Conservation (phyloP, 37 sponge, comb jelly and placozoan genomes). For the Haliclona indistincta region DNA sequence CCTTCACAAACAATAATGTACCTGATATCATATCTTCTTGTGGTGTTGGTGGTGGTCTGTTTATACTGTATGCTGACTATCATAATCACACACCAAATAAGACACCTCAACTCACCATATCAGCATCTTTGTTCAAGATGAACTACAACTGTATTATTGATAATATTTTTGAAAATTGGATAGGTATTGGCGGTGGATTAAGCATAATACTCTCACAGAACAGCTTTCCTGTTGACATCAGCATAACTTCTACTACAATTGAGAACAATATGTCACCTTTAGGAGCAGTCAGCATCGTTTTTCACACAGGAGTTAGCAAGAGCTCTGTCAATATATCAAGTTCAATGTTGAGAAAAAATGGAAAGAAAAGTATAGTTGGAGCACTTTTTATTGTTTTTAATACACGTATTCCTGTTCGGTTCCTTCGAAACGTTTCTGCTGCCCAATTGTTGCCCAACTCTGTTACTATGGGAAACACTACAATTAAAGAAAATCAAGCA, state of each 20-base stretch:
- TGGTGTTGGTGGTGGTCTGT: constrained; percentile 47
- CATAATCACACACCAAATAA: background rate
- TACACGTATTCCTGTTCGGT: background rate
- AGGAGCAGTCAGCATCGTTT: background rate
- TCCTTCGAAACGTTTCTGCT: background rate
- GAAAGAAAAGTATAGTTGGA: background rate
- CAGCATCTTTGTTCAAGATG: background rate
- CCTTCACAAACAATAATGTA: background rate
- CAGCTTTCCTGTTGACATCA: constrained; percentile 10
- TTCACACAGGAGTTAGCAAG: background rate
- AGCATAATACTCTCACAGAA: constrained; percentile 32
- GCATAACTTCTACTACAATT: constrained; percentile 1
- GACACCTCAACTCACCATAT: background rate
- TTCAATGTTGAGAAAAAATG: no score
- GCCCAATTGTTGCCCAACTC: background rate
- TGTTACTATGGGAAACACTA: background rate
- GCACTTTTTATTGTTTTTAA: background rate
- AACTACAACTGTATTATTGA: background rate
- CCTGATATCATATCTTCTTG: no score
- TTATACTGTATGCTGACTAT: constrained; percentile 35
- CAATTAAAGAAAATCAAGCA: constrained; percentile 6
- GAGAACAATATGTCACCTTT: background rate
- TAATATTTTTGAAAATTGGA: background rate
- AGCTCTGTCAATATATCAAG: background rate
- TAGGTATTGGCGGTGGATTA: constrained; percentile 53